phyloP scores from a whole-genome alignment of 2,888 invertebrate species.

The Timema cristinae region DNA sequence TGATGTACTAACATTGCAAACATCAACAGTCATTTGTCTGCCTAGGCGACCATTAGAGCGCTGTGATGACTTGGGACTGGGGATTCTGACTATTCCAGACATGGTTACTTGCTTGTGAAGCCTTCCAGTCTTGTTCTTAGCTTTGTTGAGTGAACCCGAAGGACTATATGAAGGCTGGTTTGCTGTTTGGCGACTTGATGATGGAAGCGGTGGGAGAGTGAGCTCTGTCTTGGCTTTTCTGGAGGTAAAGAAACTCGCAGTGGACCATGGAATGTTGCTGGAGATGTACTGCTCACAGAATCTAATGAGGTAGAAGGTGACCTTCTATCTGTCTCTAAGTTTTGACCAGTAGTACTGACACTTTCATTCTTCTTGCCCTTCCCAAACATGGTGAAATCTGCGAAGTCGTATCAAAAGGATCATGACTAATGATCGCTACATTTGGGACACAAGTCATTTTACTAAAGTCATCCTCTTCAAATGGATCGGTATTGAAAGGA shows the following conservation, averaged over 20 bases:
- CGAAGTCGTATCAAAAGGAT: conserved; percentile 57
- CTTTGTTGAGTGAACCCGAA: conserved; percentile 19
- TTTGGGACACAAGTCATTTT: conserved; percentile 40
- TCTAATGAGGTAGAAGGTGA: conserved; percentile 16
- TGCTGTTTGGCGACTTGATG: not conserved
- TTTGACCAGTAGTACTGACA: not conserved
- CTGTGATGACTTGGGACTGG: conserved; percentile 44
- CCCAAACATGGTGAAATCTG: conserved; percentile 39
- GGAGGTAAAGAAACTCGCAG: conserved; percentile 66
- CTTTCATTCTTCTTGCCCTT: conserved; percentile 25
- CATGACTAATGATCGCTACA: conserved; percentile 42
- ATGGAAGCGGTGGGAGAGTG: conserved; percentile 18
- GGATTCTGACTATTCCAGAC: conserved; percentile 40
- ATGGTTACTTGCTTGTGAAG: conserved; percentile 29
- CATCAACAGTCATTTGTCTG: conserved; percentile 35
- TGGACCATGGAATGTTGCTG: conserved; percentile 51
- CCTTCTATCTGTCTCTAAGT: conserved; percentile 13
- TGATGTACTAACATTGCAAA: conserved; percentile 28
- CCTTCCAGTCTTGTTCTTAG: conserved; percentile 24
- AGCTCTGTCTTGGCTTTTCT: conserved; percentile 44
- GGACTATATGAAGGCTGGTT: not conserved
- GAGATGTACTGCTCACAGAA: conserved; percentile 34
- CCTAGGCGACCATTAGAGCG: conserved; percentile 32
- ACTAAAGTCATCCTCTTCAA: conserved; percentile 55
- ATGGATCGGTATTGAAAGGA: conserved; percentile 67